Evolutionary conservation across 2,113 vertebrate genomes (phyloP).

Genomic region (Percopsis transmontana): DNA sequence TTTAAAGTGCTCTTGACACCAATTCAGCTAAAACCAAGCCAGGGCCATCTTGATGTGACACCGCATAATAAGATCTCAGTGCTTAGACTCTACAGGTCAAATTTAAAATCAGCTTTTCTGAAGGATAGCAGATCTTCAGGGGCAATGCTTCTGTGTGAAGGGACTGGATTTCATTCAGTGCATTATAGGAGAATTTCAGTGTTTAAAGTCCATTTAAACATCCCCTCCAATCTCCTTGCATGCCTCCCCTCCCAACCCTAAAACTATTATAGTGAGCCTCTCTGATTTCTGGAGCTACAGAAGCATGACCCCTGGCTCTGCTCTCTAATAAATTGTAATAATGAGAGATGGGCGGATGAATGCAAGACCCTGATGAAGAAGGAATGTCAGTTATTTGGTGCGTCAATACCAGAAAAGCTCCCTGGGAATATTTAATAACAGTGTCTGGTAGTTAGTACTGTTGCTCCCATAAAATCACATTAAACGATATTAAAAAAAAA

Average conservation of each 20-base stretch:
- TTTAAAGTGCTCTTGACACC: conserved; percentile 36
- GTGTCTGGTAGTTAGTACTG: conserved; percentile 39
- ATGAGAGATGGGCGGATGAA: conserved; percentile 36
- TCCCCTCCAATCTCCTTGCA: background rate
- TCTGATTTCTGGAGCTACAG: background rate
- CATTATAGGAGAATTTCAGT: conserved; percentile 63
- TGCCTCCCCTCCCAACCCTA: background rate
- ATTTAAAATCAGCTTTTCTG: no score
- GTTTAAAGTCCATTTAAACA: conserved; percentile 40
- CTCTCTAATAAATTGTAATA: conserved; percentile 28
- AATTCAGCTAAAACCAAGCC: conserved; percentile 14
- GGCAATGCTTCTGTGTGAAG: background rate
- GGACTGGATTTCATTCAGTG: conserved; percentile 33
- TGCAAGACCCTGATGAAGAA: conserved; percentile 40
- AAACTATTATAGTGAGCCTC: background rate
- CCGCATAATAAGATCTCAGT: conserved; percentile 8
- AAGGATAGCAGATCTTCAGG: no score
- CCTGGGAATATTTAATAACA: conserved; percentile 45
- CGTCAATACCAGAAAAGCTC: conserved; percentile 56
- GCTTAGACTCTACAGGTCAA: conserved; percentile 15
- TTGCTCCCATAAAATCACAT: conserved; percentile 23
- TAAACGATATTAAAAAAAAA: conserved; percentile 7
- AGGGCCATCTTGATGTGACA: conserved; percentile 2
- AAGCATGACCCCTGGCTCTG: conserved; percentile 8
- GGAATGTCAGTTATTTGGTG: conserved; percentile 75